A percentile compares a stretch with the other conserved stretches of the same genome.
Conservation (phyloP, 2,888 invertebrate species). For the Pocota personata region DNA sequence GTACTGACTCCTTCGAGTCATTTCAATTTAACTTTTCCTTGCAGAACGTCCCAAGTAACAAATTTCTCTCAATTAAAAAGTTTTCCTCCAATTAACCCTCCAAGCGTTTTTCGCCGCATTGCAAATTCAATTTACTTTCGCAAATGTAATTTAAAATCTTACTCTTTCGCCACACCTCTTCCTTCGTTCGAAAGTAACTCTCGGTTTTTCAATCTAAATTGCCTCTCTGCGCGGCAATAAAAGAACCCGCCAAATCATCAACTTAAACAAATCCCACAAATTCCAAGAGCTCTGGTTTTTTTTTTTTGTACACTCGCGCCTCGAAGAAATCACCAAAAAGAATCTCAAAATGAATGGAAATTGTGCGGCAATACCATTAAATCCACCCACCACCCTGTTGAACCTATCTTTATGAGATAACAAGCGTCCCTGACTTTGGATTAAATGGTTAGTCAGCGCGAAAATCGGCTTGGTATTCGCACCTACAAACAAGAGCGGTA, state of each 20-base stretch:
- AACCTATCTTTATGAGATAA: constrained; percentile 3
- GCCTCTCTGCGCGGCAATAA: not conserved
- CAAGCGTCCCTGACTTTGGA: constrained; percentile 38
- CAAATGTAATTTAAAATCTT: not conserved
- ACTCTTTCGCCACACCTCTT: not conserved
- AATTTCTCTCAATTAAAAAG: constrained; percentile 27
- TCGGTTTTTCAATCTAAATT: not conserved
- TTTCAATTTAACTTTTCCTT: not conserved
- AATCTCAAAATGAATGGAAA: constrained; percentile 35
- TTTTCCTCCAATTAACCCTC: not conserved
- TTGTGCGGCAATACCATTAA: constrained; percentile 21
- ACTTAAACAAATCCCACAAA: not conserved
- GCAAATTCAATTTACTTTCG: constrained; percentile 4
- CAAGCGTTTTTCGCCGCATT: not conserved
- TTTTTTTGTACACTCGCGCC: not conserved
- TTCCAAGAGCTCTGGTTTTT: not conserved
- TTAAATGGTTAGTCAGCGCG: constrained; percentile 38
- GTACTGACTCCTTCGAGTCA: not conserved
- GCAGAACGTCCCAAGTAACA: not conserved
- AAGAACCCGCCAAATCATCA: constrained; percentile 15
- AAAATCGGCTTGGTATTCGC: not conserved
- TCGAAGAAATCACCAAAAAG: not conserved
- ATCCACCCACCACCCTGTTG: not conserved
- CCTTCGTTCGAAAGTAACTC: not conserved
- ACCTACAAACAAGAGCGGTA: constrained; percentile 11